Evolutionary conservation across 2,113 vertebrate genomes (phyloP).

Genomic region (Lucifuga dentata): DNA sequence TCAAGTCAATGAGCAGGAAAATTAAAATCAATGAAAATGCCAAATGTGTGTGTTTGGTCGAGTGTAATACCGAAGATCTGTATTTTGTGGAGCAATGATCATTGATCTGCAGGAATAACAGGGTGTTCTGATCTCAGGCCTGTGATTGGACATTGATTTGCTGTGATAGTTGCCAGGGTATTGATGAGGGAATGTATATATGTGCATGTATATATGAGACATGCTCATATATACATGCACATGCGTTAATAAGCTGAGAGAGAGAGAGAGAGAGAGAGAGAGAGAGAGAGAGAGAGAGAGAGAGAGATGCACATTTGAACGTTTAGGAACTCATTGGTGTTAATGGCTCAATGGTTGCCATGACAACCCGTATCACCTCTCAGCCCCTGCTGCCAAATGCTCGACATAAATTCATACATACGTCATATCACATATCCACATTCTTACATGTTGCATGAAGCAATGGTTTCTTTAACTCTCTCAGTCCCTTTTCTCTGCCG

Average conservation of each 20-base stretch:
- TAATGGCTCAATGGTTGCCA: conserved; percentile 70
- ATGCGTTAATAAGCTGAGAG: conserved; percentile 6
- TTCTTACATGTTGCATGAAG: too few relatives aligned
- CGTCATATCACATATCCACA: conserved; percentile 8
- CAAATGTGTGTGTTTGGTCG: neutral
- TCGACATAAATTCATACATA: neutral
- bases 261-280: neutral
- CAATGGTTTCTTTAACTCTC: conserved; percentile 1
- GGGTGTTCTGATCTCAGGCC: too few relatives aligned
- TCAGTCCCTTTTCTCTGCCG: neutral
- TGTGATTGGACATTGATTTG: conserved; percentile 32
- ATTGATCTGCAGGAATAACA: too few relatives aligned
- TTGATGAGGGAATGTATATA: neutral
- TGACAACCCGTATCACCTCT: conserved; percentile 67
- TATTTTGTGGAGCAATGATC: too few relatives aligned
- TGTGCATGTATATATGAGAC: neutral
- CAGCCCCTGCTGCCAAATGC: conserved; percentile 38
- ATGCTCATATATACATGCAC: neutral
- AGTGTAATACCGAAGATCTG: conserved; percentile 20
- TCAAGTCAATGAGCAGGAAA: too few relatives aligned
- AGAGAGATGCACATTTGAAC: conserved; percentile 61
- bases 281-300: conserved; percentile 13
- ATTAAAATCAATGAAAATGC: too few relatives aligned
- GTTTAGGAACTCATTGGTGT: conserved; percentile 52
- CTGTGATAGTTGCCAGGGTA: neutral